Base-by-base conservation (phyloP, 2,888 invertebrate species). In the Drosophila acutilabella region DNA sequence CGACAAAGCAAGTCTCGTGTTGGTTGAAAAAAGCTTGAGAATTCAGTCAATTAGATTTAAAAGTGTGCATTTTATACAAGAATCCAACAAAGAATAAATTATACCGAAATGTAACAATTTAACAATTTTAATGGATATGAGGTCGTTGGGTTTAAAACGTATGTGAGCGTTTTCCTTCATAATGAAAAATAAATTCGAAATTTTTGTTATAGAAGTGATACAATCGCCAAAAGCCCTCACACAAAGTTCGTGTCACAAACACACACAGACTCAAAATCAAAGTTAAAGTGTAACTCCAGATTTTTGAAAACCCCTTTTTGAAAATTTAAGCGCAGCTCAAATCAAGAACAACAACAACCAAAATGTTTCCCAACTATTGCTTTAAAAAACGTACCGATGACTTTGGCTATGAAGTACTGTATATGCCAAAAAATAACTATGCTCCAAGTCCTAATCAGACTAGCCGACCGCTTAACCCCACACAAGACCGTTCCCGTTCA, bases 291-390 rank as follows among this genome's bases (percentile, higher is more conserved):
- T 18, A 48, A 41, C 18, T 26, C 1, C 16, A 53, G 36, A 45
- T 51, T 45, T 74, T 62, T 48, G 13, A 41, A 20, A 13, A 30
- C 2, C 30, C 30, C 11, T 30, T 11, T 41, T 26, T 45, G 36
- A 59, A 62, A 62, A 62, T 64, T 80, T 23, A n/a, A 50, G 44
- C 56, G 48, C 44, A 61, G 8, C 45, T 57, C 33, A 40, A 48
- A 45, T 45, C 33, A 26, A 56, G n/a, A 11, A 8, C 16, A 54
- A 36, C 51, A 47, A 48, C 33, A 33, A n/a, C 7, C 58, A 42
- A 44, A 41, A 85, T 89, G 90, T 71, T 74, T 57, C 87, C 87
- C 68, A 85, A 85, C 68, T 88, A 64, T 52, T 86, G 89, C 62
- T 89, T 86, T 47, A 59, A 59, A n/a, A 83, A 74, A 56, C 53